Evolutionary conservation across 2,888 invertebrate species (phyloP).

Genomic region (Tiliacea citrago): DNA sequence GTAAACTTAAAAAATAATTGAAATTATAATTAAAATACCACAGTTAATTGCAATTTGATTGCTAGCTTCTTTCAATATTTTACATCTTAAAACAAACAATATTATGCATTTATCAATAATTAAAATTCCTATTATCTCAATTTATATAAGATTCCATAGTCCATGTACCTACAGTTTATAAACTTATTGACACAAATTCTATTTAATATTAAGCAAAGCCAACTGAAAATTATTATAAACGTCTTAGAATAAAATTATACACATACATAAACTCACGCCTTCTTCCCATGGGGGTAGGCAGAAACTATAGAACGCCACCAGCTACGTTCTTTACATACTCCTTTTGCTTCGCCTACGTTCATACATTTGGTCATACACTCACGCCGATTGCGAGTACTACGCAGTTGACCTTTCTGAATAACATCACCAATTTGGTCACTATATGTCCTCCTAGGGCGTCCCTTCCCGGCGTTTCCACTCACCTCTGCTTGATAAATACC

Average conservation of each 20-base stretch:
- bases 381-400: too few relatives aligned
- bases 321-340: too few relatives aligned
- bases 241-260: not conserved
- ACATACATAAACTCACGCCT: too few relatives aligned
- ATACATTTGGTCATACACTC: too few relatives aligned
- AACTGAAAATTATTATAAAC: not conserved
- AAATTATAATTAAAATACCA: slow-evolving; percentile 51
- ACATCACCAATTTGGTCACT: too few relatives aligned
- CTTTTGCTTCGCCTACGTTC: too few relatives aligned
- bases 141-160: not conserved
- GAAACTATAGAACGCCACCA: too few relatives aligned
- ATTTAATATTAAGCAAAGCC: slow-evolving; percentile 13
- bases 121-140: not conserved
- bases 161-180: not conserved
- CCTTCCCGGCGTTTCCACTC: too few relatives aligned
- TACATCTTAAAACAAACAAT: not conserved
- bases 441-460: too few relatives aligned
- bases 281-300: too few relatives aligned
- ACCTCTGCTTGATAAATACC: too few relatives aligned
- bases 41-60: slow-evolving; percentile 51
- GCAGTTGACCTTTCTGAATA: too few relatives aligned
- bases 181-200: not conserved
- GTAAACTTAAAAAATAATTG: not conserved
- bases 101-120: not conserved
- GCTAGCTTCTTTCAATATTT: slow-evolving; percentile 41